phyloP scores from a whole-genome alignment of 1,140 invertebrate genomes.

The Pectinophora gossypiella region DNA sequence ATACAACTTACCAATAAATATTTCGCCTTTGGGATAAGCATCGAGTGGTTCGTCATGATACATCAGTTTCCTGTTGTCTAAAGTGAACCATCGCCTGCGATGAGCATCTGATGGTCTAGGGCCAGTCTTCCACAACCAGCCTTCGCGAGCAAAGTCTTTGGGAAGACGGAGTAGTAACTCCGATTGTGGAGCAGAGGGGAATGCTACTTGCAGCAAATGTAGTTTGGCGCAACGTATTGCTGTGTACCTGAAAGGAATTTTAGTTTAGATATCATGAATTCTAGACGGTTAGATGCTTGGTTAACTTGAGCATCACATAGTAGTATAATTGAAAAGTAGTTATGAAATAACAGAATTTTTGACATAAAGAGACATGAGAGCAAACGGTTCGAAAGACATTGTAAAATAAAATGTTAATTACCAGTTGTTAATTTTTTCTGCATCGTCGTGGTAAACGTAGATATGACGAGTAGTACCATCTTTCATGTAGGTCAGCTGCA shows the following conservation, averaged over 20 bases:
- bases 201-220: constrained; percentile 88
- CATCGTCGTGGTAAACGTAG: constrained; percentile 90
- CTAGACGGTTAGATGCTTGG: no score
- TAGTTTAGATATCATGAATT: no score
- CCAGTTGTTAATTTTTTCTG: constrained; percentile 91
- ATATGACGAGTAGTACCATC: constrained; percentile 90
- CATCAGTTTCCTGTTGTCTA: constrained; percentile 94
- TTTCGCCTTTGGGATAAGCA: constrained; percentile 93
- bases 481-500: constrained; percentile 90
- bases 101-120: constrained; percentile 87
- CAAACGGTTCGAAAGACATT: not conserved
- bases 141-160: constrained; percentile 88
- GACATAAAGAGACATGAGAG: not conserved
- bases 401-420: constrained; percentile 24
- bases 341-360: no score
- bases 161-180: constrained; percentile 86
- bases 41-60: constrained; percentile 91
- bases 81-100: constrained; percentile 90
- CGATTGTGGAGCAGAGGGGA: constrained; percentile 85
- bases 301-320: no score
- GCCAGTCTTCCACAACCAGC: constrained; percentile 93
- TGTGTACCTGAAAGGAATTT: constrained; percentile 85
- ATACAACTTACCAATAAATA: constrained; percentile 81
- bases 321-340: no score
- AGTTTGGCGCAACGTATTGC: constrained; percentile 91